Percentiles rank a stretch among this genome's conserved stretches.
phyloP scores from a whole-genome alignment of 2,113 vertebrate species.

The Cololabis saira region DNA sequence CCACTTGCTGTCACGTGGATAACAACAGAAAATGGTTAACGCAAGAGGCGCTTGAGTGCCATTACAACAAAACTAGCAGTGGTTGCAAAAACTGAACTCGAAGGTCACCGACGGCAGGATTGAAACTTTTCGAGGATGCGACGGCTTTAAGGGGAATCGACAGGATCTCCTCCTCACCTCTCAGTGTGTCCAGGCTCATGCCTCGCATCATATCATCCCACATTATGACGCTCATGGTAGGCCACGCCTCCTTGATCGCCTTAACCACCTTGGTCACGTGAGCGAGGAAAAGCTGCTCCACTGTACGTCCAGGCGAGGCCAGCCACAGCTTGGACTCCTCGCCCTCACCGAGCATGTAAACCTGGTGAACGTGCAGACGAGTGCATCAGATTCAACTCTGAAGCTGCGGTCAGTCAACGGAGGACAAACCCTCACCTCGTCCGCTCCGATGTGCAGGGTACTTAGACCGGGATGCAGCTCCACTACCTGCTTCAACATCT shows the following conservation, averaged over 20 bases:
- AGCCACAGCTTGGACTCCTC: constrained; percentile 89
- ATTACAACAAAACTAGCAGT: neutral
- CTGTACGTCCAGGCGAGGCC: constrained; percentile 72
- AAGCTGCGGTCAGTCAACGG: accelerated
- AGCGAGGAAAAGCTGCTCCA: constrained; percentile 86
- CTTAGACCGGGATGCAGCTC: constrained; percentile 80
- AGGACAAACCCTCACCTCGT: constrained; percentile 81
- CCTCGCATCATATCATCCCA: constrained; percentile 97
- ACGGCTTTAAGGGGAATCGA: neutral
- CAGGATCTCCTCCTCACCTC: constrained; percentile 79
- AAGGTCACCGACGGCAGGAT: neutral
- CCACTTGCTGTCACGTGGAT: constrained; percentile 83
- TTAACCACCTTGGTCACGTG: constrained; percentile 88
- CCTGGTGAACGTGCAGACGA: constrained; percentile 71
- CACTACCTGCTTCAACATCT: constrained; percentile 92
- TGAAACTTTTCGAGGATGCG: neutral
- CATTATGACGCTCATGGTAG: constrained; percentile 84
- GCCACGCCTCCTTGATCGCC: constrained; percentile 77
- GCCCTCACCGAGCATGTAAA: constrained; percentile 91
- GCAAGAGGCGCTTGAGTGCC: too few species aligned
- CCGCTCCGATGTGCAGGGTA: constrained; percentile 91
- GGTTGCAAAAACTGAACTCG: neutral
- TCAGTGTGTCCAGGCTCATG: constrained; percentile 82
- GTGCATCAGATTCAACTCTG: neutral
- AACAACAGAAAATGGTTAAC: neutral